These are phyloP conservation scores for Stegodyphus mimosarum DNA, from an alignment of 1,140 invertebrate species.

Conservation along the genomic window DNA sequence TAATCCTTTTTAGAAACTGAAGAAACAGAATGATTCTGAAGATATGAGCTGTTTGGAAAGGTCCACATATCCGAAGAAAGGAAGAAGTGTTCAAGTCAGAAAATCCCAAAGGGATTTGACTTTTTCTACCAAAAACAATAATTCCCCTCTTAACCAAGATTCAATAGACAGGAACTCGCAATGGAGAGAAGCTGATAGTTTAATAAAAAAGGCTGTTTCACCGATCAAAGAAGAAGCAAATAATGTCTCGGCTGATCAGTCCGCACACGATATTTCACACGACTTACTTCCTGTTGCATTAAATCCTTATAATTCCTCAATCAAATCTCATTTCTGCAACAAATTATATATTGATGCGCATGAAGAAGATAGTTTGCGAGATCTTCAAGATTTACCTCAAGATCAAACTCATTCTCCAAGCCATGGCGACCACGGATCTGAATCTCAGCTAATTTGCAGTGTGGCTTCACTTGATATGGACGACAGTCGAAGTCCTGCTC, in stretches of 20 bases:
- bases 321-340: slow-evolving; percentile 18
- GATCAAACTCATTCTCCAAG: slow-evolving; percentile 9
- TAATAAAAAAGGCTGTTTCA: slow-evolving; percentile 47
- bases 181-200: slow-evolving; percentile 6
- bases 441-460: slow-evolving; percentile 30
- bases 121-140: slow-evolving; percentile 17
- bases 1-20: slow-evolving; percentile 44
- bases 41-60: slow-evolving; percentile 32
- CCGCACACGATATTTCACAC: slow-evolving; percentile 23
- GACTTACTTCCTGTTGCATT: slow-evolving; percentile 13
- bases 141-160: slow-evolving; percentile 2
- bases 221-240: slow-evolving; percentile 53
- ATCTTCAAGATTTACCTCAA: slow-evolving; percentile 50
- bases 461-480: slow-evolving; percentile 31
- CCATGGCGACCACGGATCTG: slow-evolving; percentile 3
- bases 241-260: slow-evolving; percentile 28
- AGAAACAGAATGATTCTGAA: slow-evolving; percentile 54
- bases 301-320: slow-evolving; percentile 15
- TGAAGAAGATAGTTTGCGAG: slow-evolving; percentile 52
- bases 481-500: slow-evolving; percentile 43
- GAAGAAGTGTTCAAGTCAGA: neutral
- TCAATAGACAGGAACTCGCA: neutral
- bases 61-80: slow-evolving; percentile 51
- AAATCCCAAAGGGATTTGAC: slow-evolving; percentile 2
- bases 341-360: slow-evolving; percentile 35